Conservation (phyloP, 1,140 invertebrate species). For the Meteorus sp. region DNA sequence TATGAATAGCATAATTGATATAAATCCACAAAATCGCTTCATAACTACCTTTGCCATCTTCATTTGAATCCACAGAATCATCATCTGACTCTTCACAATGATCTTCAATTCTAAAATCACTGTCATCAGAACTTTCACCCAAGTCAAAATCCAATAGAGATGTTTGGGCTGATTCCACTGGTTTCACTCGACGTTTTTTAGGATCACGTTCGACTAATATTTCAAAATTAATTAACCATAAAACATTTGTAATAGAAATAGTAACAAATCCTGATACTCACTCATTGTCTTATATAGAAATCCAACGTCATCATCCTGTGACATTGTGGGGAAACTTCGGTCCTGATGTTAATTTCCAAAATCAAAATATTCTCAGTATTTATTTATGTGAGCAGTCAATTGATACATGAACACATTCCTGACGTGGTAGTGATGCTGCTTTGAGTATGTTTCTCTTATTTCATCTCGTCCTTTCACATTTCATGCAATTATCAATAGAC, state of each 20-base stretch:
- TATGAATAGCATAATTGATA: too few relatives aligned
- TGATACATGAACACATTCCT: too few relatives aligned
- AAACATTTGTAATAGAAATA: background rate
- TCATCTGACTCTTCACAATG: slow-evolving; percentile 77
- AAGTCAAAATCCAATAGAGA: slow-evolving; percentile 82
- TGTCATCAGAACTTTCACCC: slow-evolving; percentile 92
- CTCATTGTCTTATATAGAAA: slow-evolving; percentile 60
- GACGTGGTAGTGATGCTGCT: too few relatives aligned
- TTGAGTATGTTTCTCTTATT: too few relatives aligned
- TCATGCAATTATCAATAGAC: too few relatives aligned
- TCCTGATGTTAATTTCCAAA: too few relatives aligned
- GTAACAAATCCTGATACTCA: slow-evolving; percentile 40
- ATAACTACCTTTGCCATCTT: slow-evolving; percentile 43
- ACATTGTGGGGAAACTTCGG: too few relatives aligned
- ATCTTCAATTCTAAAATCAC: slow-evolving; percentile 91
- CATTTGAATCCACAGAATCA: slow-evolving; percentile 63
- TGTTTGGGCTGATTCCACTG: slow-evolving; percentile 70
- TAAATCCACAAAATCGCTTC: too few relatives aligned
- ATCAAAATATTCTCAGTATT: too few relatives aligned
- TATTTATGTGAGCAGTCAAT: too few relatives aligned
- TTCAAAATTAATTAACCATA: slow-evolving; percentile 4
- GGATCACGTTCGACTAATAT: slow-evolving; percentile 77
- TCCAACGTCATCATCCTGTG: slow-evolving; percentile 57
- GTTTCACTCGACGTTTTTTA: slow-evolving; percentile 83
- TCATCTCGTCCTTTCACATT: too few relatives aligned